These are phyloP conservation scores for Heliconius hewitsoni DNA, from an alignment of 1,140 invertebrate species.

Conservation along the genomic window DNA sequence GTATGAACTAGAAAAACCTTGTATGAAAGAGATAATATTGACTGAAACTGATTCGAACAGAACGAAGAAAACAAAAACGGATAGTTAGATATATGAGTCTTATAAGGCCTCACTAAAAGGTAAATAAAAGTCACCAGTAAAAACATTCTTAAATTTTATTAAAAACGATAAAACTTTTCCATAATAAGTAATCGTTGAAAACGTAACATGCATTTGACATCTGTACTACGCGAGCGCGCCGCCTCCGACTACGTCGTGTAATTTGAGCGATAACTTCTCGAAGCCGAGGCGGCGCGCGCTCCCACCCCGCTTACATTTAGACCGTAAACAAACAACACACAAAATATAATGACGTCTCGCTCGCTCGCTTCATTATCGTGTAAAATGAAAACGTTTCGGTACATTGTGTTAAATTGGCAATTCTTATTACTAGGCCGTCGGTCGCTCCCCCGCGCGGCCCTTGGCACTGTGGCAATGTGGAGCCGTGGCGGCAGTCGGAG, in stretches of 20 bases:
- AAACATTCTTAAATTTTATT: slow-evolving; percentile 69
- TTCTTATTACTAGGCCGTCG: slow-evolving; percentile 32
- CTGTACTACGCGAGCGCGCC: slow-evolving; percentile 34
- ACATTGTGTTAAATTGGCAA: slow-evolving; percentile 34
- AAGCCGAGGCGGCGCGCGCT: slow-evolving; percentile 13
- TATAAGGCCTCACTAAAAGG: no score
- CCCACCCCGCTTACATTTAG: slow-evolving; percentile 24
- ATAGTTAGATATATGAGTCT: no score
- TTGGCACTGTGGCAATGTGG: slow-evolving; percentile 8
- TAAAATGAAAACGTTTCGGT: slow-evolving; percentile 33
- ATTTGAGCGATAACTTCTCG: slow-evolving; percentile 33
- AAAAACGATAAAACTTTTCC: slow-evolving; percentile 73
- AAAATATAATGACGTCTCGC: slow-evolving; percentile 27
- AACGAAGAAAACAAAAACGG: no score
- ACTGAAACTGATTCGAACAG: no score
- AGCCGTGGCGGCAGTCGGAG: background rate
- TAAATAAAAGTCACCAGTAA: slow-evolving; percentile 32
- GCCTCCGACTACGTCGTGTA: slow-evolving; percentile 12
- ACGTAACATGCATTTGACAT: slow-evolving; percentile 64
- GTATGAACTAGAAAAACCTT: no score
- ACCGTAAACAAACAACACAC: slow-evolving; percentile 34
- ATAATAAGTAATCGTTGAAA: slow-evolving; percentile 64
- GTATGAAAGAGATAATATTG: no score
- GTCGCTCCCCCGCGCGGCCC: slow-evolving; percentile 14
- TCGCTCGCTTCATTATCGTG: slow-evolving; percentile 8